Percentiles rank a stretch among this genome's conserved stretches.
These are phyloP conservation scores for Seladonia tumulorum DNA, from an alignment of 2,888 invertebrate genomes.

Conservation along the genomic window DNA sequence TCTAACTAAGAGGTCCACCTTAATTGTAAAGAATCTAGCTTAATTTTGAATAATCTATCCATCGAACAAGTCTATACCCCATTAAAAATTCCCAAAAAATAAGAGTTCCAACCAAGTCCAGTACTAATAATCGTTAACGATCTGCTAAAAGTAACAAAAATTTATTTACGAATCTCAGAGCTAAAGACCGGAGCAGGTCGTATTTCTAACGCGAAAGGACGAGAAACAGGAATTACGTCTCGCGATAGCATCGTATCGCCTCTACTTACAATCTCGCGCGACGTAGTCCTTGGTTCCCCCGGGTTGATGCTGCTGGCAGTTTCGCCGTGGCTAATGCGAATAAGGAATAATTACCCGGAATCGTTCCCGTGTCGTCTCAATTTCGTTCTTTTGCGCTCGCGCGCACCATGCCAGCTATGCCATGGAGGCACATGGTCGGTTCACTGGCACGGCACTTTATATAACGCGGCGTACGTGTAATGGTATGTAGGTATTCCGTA, in stretches of 20 bases:
- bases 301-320: neutral
- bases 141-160: neutral
- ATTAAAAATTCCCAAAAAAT: too few species aligned
- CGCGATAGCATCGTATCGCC: slow-evolving; percentile 4
- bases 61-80: too few species aligned
- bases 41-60: too few species aligned
- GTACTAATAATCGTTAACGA: too few species aligned
- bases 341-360: slow-evolving; percentile 33
- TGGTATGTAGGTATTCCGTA: slow-evolving; percentile 77
- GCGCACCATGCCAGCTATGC: neutral
- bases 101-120: too few species aligned
- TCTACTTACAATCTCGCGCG: neutral
- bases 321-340: slow-evolving; percentile 9
- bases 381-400: slow-evolving; percentile 34
- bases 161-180: neutral
- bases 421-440: slow-evolving; percentile 21
- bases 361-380: slow-evolving; percentile 16
- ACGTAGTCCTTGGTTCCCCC: neutral
- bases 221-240: neutral
- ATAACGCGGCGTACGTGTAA: slow-evolving; percentile 54
- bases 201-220: neutral
- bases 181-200: neutral
- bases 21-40: too few species aligned
- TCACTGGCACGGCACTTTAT: slow-evolving; percentile 39
- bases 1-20: too few species aligned